These are phyloP conservation scores for Gracilinanus agilis DNA, from an alignment of 2,113 vertebrate species.

Conservation along the genomic window DNA sequence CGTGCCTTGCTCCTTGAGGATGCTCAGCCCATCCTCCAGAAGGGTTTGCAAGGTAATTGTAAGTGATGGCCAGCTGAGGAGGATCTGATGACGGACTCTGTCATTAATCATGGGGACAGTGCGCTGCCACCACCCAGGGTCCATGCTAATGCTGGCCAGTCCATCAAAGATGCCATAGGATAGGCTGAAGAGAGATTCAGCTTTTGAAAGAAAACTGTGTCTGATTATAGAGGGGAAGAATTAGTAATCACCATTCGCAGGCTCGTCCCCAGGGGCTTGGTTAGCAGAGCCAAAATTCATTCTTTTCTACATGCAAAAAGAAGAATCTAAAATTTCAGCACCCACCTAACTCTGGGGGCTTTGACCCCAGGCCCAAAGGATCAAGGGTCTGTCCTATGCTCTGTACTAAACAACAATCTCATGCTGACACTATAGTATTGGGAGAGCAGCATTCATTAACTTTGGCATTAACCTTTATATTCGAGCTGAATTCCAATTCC, in stretches of 20 bases:
- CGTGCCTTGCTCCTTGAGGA: background rate
- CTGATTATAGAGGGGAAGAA: background rate
- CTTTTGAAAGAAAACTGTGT: background rate
- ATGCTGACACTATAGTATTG: background rate
- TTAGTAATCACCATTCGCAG: background rate
- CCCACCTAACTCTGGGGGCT: background rate
- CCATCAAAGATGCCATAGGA: background rate
- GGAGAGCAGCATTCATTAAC: background rate
- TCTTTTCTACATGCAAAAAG: background rate
- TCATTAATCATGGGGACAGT: constrained; percentile 59
- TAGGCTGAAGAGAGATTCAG: background rate
- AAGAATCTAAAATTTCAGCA: background rate
- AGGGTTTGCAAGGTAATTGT: constrained; percentile 66
- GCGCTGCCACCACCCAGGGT: constrained; percentile 2
- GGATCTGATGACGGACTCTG: constrained; percentile 28
- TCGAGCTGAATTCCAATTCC: background rate
- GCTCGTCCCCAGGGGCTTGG: background rate
- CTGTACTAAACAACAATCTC: background rate
- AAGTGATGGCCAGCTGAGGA: constrained; percentile 46
- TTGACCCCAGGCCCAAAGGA: background rate
- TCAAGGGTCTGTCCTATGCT: background rate
- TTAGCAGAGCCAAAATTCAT: background rate
- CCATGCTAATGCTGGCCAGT: background rate
- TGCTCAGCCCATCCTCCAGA: constrained; percentile 41
- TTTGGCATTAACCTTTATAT: background rate